Percentiles rank a stretch among this genome's conserved stretches.
Conservation (phyloP, 1,140 invertebrate species). For the Drosophila leontia region DNA sequence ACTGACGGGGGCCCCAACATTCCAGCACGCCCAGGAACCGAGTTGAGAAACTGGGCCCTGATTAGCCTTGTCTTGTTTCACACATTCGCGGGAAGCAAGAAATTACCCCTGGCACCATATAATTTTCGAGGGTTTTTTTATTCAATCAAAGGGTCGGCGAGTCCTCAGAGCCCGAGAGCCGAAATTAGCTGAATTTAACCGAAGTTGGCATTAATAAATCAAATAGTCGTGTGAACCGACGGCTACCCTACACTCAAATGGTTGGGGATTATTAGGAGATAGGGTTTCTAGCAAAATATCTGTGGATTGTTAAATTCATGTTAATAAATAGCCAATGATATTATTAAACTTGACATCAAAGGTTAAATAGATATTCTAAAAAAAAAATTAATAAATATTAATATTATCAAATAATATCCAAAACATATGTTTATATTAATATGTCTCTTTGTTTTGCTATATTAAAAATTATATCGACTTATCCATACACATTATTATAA, state of each 20-base stretch:
- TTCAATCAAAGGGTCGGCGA: constrained; percentile 70
- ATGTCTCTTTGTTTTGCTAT: too few relatives aligned
- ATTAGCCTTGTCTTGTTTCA: constrained; percentile 73
- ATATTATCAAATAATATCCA: too few relatives aligned
- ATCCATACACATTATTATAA: too few relatives aligned
- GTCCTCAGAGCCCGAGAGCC: constrained; percentile 36
- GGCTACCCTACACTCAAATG: constrained; percentile 43
- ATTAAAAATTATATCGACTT: background rate
- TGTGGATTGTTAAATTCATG: background rate
- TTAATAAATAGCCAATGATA: background rate
- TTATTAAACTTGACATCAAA: background rate
- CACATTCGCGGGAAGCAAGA: constrained; percentile 65
- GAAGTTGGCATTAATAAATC: constrained; percentile 74
- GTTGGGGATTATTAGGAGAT: constrained; percentile 30
- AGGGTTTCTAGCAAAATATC: background rate
- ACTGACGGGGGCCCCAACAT: constrained; percentile 49
- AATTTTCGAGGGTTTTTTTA: constrained; percentile 69
- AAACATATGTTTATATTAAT: too few relatives aligned
- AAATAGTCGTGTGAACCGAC: constrained; percentile 78
- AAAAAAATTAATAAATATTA: background rate
- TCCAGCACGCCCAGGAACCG: constrained; percentile 52
- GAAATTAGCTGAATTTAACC: constrained; percentile 26
- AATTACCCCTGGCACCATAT: constrained; percentile 68
- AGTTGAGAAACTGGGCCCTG: constrained; percentile 42
- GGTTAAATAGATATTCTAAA: background rate